phyloP scores from a whole-genome alignment of 2,888 invertebrate genomes.

The Heteromurus nitidus region DNA sequence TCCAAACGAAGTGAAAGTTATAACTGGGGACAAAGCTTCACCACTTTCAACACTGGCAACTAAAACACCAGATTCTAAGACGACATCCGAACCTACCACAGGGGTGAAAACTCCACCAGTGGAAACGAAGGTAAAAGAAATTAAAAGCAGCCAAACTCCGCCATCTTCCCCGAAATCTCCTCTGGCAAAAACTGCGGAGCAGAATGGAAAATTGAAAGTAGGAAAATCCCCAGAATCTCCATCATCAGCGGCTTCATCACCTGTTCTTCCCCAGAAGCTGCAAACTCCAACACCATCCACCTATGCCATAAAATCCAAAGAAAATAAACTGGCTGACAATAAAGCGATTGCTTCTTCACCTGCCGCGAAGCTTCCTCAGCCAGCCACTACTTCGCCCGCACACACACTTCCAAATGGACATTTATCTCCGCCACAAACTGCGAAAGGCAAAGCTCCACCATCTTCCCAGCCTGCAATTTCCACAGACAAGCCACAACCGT shows the following conservation, averaged over 20 bases:
- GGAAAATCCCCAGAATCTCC: slow-evolving; percentile 3
- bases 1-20: not conserved
- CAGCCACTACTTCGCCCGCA: not conserved
- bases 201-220: not conserved
- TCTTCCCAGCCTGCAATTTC: not conserved
- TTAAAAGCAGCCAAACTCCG: slow-evolving; percentile 14
- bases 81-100: not conserved
- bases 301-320: not conserved
- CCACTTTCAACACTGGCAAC: too few relatives aligned
- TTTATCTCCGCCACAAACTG: slow-evolving; percentile 38
- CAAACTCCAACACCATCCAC: not conserved
- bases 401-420: slow-evolving; percentile 36
- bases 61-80: not conserved
- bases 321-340: slow-evolving; percentile 22
- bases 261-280: not conserved
- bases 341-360: not conserved
- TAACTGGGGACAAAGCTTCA: too few relatives aligned
- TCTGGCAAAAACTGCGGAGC: not conserved
- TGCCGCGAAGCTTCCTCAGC: not conserved
- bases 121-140: slow-evolving; percentile 12
- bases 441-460: slow-evolving; percentile 18
- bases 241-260: not conserved
- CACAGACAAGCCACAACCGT: not conserved
- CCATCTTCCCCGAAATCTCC: slow-evolving; percentile 16
- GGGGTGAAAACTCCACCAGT: slow-evolving; percentile 7